Conservation (phyloP, 2,113 vertebrate species). For the Acinonyx jubatus region DNA sequence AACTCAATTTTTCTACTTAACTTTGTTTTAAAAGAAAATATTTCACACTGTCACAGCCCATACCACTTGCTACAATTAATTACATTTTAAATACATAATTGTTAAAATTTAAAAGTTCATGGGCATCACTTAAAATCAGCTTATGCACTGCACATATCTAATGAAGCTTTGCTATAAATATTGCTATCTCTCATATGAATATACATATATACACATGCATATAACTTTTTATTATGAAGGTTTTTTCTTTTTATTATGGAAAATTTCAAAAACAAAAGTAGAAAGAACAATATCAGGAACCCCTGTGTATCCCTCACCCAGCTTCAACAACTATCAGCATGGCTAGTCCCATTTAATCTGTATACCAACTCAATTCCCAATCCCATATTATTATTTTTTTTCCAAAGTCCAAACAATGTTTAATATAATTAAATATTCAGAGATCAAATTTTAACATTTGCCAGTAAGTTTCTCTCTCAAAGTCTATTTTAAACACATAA, state of each 20-base stretch:
- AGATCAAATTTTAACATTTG: slow-evolving; percentile 53
- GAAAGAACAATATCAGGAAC: background rate
- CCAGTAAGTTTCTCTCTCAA: slow-evolving; percentile 54
- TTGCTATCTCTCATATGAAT: background rate
- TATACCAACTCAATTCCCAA: background rate
- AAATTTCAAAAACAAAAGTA: background rate
- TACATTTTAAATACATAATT: background rate
- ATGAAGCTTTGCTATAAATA: background rate
- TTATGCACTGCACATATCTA: background rate
- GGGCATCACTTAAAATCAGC: background rate
- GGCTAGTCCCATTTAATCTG: background rate
- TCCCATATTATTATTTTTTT: no score
- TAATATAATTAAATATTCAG: slow-evolving; percentile 7
- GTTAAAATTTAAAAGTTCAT: background rate
- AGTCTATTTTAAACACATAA: slow-evolving; percentile 57
- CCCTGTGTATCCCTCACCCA: background rate
- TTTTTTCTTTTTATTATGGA: background rate
- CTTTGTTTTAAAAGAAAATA: background rate
- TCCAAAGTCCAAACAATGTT: background rate
- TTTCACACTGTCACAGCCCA: background rate
- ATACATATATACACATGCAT: background rate
- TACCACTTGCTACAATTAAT: background rate
- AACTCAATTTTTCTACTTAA: background rate
- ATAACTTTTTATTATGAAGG: background rate
- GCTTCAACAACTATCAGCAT: background rate